A percentile compares a stretch with the other conserved stretches of the same genome.
Evolutionary conservation across 2,113 vertebrate genomes (phyloP).

Genomic region (Colaptes auratus): DNA sequence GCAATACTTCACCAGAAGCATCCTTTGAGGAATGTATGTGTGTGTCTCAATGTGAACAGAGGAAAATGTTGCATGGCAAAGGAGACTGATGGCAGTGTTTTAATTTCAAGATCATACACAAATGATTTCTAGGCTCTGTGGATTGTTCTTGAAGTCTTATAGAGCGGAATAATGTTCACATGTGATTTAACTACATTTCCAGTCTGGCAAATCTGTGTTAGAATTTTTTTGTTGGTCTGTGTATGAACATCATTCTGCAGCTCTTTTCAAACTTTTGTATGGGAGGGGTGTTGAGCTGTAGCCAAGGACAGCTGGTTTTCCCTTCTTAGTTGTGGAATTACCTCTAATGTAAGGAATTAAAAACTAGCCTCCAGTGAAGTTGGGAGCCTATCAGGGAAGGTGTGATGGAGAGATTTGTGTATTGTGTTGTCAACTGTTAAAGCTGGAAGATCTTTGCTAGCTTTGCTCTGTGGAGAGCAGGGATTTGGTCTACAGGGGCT

Average conservation of each 20-base stretch:
- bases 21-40: neutral
- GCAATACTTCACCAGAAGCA: neutral
- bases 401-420: neutral
- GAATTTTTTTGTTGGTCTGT: neutral
- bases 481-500: neutral
- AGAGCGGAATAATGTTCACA: neutral
- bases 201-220: neutral
- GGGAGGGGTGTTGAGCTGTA: neutral
- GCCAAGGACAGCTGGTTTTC: slow-evolving; percentile 15
- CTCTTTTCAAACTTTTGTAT: neutral
- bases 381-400: neutral
- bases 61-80: neutral
- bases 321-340: neutral
- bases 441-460: neutral
- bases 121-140: neutral
- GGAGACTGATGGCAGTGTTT: neutral
- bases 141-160: neutral
- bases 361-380: neutral
- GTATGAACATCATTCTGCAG: neutral
- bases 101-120: neutral
- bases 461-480: neutral
- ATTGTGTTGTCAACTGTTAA: neutral
- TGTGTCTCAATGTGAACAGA: neutral
- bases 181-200: neutral
- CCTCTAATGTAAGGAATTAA: neutral